Evolutionary conservation across 2,113 vertebrate genomes (phyloP).

Genomic region (Tyto alba): DNA sequence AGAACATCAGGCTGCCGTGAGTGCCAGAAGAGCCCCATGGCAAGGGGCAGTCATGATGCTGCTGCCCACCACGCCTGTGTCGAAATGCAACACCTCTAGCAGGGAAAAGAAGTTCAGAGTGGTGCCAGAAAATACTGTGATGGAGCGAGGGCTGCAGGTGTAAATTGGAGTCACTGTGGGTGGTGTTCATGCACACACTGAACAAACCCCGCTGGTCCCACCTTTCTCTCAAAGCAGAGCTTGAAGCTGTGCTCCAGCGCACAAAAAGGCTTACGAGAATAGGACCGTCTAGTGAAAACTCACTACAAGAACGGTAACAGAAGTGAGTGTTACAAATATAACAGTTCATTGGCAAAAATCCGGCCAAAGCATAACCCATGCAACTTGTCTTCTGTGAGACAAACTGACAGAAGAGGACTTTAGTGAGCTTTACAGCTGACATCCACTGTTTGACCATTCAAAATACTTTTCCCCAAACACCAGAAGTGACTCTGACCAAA

Average conservation of each 20-base stretch:
- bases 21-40: not conserved
- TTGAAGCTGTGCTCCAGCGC: not conserved
- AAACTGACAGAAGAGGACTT: not conserved
- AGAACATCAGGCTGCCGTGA: not conserved
- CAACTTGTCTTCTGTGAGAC: not conserved
- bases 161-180: not conserved
- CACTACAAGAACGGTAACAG: not conserved
- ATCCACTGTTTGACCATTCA: not conserved
- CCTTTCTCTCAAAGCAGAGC: not conserved
- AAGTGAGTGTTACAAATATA: not conserved
- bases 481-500: not conserved
- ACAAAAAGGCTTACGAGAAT: not conserved
- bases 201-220: not conserved
- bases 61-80: accelerated
- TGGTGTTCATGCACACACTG: too few species aligned
- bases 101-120: not conserved
- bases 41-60: not conserved
- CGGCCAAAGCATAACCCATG: accelerated
- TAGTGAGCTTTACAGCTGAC: not conserved
- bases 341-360: not conserved
- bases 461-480: not conserved
- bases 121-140: not conserved
- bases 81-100: not conserved
- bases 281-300: not conserved
- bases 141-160: not conserved